Evolutionary conservation across 2,113 vertebrate genomes (phyloP).

Genomic region (Nesoenas mayeri): DNA sequence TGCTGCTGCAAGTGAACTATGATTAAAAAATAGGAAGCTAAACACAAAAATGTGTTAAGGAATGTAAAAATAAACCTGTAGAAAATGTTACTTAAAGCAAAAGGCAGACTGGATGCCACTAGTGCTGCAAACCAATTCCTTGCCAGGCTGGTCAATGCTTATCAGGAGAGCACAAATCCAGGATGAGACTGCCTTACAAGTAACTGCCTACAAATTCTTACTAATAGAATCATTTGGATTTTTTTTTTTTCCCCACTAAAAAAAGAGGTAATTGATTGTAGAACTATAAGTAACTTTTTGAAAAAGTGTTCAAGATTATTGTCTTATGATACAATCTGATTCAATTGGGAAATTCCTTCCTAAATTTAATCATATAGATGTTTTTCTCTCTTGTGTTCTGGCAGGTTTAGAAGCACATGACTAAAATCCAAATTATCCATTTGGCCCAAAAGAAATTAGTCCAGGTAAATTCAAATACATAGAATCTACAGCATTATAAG

Average conservation of each 20-base stretch:
- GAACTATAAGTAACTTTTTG: background rate
- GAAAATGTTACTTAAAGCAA: background rate
- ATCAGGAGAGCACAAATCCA: background rate
- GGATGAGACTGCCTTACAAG: background rate
- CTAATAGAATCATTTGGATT: background rate
- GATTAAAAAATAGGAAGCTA: slow-evolving; percentile 39
- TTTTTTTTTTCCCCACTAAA: background rate
- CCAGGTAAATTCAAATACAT: background rate
- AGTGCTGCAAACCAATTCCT: background rate
- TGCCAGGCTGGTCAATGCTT: background rate
- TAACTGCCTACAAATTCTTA: background rate
- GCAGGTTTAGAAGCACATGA: background rate
- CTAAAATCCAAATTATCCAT: background rate
- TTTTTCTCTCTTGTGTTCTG: background rate
- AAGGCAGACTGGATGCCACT: background rate
- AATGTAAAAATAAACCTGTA: slow-evolving; percentile 17
- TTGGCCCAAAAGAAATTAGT: background rate
- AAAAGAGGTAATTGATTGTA: background rate
- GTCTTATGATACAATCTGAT: background rate
- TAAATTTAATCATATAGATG: background rate
- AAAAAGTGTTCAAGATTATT: background rate
- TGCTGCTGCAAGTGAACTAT: slow-evolving; percentile 15
- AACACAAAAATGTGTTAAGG: background rate
- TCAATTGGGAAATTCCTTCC: background rate
- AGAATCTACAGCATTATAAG: background rate